Evolutionary conservation across 2,888 invertebrate species (phyloP), one percentile per base, ranked within the genome.

Genomic region (Seladonia tumulorum): DNA sequence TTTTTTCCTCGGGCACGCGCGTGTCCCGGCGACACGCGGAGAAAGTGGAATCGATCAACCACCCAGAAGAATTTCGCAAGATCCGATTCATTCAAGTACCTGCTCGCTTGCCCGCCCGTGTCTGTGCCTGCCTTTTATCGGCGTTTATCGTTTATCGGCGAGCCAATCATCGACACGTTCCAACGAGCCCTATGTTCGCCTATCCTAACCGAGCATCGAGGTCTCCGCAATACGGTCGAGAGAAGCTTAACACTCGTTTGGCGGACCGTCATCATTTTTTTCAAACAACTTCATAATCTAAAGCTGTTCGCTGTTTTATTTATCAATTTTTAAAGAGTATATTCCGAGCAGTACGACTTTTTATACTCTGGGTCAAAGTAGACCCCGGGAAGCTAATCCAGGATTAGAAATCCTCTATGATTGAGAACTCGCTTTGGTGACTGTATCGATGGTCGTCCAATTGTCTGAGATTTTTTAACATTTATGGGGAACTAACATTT

Each of bases 41-140:
- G 82, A 82, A 83, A 83, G 83, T 72, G 18, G 14, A 63, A 35
- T 39, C 63, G 63, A 72, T 66, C 72, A 45, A 47, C 53, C 49
- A 72, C 63, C 16, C 0, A 16, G 45, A 39, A 53, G 71, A 18
- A 72, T 77, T 49, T 76, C 49, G 71, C 63, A 60, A 57, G 14
- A n/a, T 16, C 8, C 53, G 35, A 35, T 75, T n/a, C n/a, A 60
- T 35, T n/a, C 63, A 39, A 16, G 39, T 66, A 63, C 35, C 66
- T 35, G 35, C 57, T 7, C 29, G 63, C 57, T 7, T 42, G 63
- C 29, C 63, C 53, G 53, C n/a, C n/a, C 53, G 53, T 53, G 63
- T 16, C 63, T 63, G 70, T 63, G 70, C 1, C n/a, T 25, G 25
- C 35, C 42, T 70, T 75, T 68, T 66, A 49, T 68, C 57, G 29